Conservation (phyloP, 2,888 invertebrate genomes). For the Crepidodera aurea region DNA sequence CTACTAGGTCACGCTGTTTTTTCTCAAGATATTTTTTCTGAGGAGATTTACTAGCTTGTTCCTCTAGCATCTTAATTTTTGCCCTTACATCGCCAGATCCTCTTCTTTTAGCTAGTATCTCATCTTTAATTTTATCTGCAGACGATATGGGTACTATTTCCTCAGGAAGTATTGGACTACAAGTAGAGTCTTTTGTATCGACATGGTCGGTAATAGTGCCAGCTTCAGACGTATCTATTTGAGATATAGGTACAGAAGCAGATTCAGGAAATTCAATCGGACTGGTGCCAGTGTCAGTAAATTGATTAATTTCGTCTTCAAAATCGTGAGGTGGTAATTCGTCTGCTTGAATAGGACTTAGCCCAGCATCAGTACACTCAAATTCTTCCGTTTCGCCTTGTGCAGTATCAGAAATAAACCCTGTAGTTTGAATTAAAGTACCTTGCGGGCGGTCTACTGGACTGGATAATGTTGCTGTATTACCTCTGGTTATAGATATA, state of each 20-base stretch:
- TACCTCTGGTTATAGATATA: conserved; percentile 64
- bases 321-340: conserved; percentile 59
- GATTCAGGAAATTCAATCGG: conserved; percentile 63
- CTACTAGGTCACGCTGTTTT: conserved; percentile 55
- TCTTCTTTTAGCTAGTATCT: conserved; percentile 55
- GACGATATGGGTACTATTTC: conserved; percentile 49
- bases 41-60: conserved; percentile 59
- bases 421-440: conserved; percentile 58
- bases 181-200: conserved; percentile 64
- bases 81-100: conserved; percentile 67
- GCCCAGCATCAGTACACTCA: conserved; percentile 66
- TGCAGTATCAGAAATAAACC: conserved; percentile 62
- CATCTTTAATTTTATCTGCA: conserved; percentile 53
- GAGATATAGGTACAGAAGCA: conserved; percentile 57
- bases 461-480: conserved; percentile 62
- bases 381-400: conserved; percentile 61
- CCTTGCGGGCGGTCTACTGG: conserved; percentile 58
- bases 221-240: conserved; percentile 64
- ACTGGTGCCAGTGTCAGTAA: conserved; percentile 63
- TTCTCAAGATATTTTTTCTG: conserved; percentile 52
- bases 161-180: conserved; percentile 63
- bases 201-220: conserved; percentile 64
- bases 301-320: conserved; percentile 59
- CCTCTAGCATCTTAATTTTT: conserved; percentile 65
- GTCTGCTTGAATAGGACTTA: conserved; percentile 66